Evolutionary conservation across 2,113 vertebrate species (phyloP).

Genomic region (Rhinolophus sinicus): DNA sequence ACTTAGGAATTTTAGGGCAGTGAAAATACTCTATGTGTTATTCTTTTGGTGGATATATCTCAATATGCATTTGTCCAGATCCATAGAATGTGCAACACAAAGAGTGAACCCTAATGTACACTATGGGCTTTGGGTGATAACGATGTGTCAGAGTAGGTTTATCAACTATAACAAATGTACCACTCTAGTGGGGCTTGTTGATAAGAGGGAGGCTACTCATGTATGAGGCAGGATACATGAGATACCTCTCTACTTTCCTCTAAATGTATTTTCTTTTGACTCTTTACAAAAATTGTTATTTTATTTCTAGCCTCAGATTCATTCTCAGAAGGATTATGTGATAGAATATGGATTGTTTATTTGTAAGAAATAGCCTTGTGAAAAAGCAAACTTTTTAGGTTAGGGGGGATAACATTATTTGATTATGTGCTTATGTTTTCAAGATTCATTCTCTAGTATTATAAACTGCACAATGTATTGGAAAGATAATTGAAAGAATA

Average conservation of each 20-base stretch:
- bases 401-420: background rate
- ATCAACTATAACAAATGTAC: background rate
- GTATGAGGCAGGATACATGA: background rate
- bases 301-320: background rate
- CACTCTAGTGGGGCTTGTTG: background rate
- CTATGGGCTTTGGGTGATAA: background rate
- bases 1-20: background rate
- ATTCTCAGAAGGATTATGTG: background rate
- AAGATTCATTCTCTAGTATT: background rate
- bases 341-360: background rate
- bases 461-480: background rate
- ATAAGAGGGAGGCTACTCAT: background rate
- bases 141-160: background rate
- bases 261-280: background rate
- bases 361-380: background rate
- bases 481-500: background rate
- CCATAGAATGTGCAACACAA: background rate
- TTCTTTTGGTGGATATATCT: background rate
- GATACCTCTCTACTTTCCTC: background rate
- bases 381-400: background rate
- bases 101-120: background rate
- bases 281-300: background rate
- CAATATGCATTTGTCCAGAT: background rate
- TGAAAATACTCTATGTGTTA: background rate
- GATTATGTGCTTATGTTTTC: background rate